Base-by-base conservation (phyloP, 2,797 vertebrate species). In the Novumbra hubbsi region DNA sequence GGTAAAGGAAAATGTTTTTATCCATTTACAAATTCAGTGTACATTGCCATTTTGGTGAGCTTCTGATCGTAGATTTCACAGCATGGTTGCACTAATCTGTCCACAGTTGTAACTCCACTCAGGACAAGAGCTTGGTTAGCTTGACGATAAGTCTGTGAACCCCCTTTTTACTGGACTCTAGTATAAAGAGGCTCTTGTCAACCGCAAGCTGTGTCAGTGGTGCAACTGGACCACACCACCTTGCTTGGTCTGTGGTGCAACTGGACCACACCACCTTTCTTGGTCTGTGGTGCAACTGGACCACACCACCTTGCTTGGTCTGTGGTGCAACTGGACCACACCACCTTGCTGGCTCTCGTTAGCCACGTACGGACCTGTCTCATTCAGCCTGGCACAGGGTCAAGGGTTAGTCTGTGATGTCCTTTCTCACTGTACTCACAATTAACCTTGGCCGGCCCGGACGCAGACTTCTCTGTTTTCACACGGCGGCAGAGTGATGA, bases 381-480 rank as follows among this genome's bases (percentile, higher is more conserved):
- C 88, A 92, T 90, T 86, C 89, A 86, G 62, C 85, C 86, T 83
- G 83, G 84, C 85, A 83, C 85, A 89, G 85, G 86, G 93, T 93
- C 90, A 91, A 76, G 87, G 91, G 90, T 91, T 87, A 50, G 79
- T 85, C 6, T 32, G 89, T 89, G 74, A 89, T 93, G 92, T 94
- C 95, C 95, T 95, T 91, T 92, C 92, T 90, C 82, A 85, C 93
- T 92, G 92, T 88, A 92, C 94, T 86, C 92, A 92, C 91, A 96
- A 96, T 98, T 96, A 97, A 96, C 95, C 94, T 92, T 90, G 85
- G 30, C 77, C n/a, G 21, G 21, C 17, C 83, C 84, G 88, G 86
- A 83, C 82, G 82, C 76, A 67, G 85, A 84, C 95, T 92, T 94
- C 92, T 94, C 94, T 95, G 93, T 95, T 97, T 96, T 95, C 91